Base-by-base conservation (phyloP, 2,888 invertebrate genomes). In the Crepidodera aurea region DNA sequence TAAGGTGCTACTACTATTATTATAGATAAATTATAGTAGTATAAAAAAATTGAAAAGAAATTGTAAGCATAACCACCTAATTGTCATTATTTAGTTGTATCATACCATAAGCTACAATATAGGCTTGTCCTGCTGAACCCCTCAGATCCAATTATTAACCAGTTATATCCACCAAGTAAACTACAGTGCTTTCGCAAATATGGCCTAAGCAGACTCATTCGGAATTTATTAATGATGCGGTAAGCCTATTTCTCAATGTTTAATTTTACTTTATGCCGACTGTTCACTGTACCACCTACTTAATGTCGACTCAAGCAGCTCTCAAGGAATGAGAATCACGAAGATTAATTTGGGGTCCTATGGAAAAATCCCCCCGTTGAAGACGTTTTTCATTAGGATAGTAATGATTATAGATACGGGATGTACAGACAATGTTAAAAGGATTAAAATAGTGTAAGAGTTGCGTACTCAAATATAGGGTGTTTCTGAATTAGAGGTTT, bases 171-270 rank as follows among this genome's bases (percentile, higher is more conserved):
- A 6, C 22, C 2, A 22, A 2, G 6, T 6, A 4, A 22, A 22
- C 22, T 6, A 32, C 32, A 2, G 32, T 32, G n/a, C n/a, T 2
- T 15, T 13, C 37, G 40, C 16, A 18, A 16, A 18, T 16, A 40
- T 18, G 16, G 18, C 7, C 18, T 1, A 57, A 40, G 54, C 51
- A 44, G 60, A 56, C 64, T 64, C 66, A 63, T 60, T 60, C 58
- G 34, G 67, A 69, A 66, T 69, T 69, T 69, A 69, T 66, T 64
- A 66, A 64, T 59, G 64, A 61, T 66, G 66, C 64, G 69, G 69
- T 68, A 63, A 68, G 67, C 68, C 65, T 51, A 62, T 57, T 57
- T 51, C 51, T 57, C 60, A 67, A 66, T 65, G 66, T 69, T 66
- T 69, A 68, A 69, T 68, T 68, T 65, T 62, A 50, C 54, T 61